Evolutionary conservation across 1,140 invertebrate genomes (phyloP).

Genomic region (Lanistes nyassanus): DNA sequence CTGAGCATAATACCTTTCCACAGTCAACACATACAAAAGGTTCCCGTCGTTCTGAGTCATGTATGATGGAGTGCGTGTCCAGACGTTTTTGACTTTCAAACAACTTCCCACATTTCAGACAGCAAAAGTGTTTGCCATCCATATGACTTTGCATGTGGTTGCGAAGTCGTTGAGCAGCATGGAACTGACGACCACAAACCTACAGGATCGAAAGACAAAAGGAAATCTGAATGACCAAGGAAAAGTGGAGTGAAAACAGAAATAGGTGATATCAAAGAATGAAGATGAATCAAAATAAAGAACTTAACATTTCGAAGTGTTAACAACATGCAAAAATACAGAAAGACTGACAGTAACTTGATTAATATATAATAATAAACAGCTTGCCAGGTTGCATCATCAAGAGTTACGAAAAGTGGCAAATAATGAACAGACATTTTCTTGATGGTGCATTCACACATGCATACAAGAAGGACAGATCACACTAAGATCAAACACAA

Average conservation of each 20-base stretch:
- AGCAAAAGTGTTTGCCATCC: slow-evolving; percentile 36
- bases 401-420: too few relatives aligned
- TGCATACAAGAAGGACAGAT: not conserved
- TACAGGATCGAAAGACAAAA: slow-evolving; percentile 2
- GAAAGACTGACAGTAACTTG: too few relatives aligned
- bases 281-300: too few relatives aligned
- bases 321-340: too few relatives aligned
- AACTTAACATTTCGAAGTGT: too few relatives aligned
- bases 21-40: slow-evolving; percentile 33
- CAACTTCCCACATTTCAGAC: slow-evolving; percentile 32
- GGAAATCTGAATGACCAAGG: too few relatives aligned
- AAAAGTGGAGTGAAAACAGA: too few relatives aligned
- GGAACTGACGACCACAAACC: slow-evolving; percentile 36
- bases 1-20: slow-evolving; percentile 26
- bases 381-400: too few relatives aligned
- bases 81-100: slow-evolving; percentile 36
- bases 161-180: slow-evolving; percentile 31
- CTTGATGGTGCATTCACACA: not conserved
- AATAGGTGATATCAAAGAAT: too few relatives aligned
- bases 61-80: slow-evolving; percentile 32
- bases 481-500: not conserved
- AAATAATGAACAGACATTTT: too few relatives aligned
- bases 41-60: slow-evolving; percentile 29
- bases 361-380: too few relatives aligned
- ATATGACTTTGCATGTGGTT: slow-evolving; percentile 39